These are phyloP conservation scores for Lithobius niger DNA, from an alignment of 1,140 invertebrate species.

Conservation along the genomic window DNA sequence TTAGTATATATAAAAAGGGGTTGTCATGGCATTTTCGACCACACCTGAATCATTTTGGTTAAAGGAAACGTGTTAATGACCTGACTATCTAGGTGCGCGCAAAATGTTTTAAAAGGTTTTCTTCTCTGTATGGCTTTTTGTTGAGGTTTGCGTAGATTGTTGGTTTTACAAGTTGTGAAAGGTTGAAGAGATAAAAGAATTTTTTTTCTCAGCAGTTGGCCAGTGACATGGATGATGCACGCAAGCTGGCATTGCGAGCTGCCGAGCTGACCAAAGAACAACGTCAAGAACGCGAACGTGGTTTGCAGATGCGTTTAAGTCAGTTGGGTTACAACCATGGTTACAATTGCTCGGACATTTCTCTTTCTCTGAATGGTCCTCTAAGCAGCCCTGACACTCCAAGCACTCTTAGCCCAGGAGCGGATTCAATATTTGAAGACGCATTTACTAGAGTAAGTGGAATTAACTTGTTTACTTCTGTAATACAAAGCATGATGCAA, in stretches of 20 bases:
- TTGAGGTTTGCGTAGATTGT: no score
- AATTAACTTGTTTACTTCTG: background rate
- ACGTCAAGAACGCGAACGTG: constrained; percentile 18
- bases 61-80: no score
- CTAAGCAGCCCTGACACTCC: constrained; percentile 11
- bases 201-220: constrained; percentile 11
- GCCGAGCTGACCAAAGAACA: constrained; percentile 23
- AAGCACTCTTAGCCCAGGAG: constrained; percentile 13
- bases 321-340: background rate
- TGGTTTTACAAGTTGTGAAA: no score
- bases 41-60: no score
- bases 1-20: no score
- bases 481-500: background rate
- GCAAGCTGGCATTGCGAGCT: constrained; percentile 21
- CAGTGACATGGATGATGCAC: constrained; percentile 13
- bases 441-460: constrained; percentile 17
- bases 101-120: no score
- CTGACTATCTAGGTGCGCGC: no score
- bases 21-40: background rate
- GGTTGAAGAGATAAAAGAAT: no score
- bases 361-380: background rate
- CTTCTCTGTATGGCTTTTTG: no score
- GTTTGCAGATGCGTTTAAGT: constrained; percentile 11
- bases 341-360: background rate
- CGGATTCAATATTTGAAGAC: constrained; percentile 13